Percentiles rank a stretch among this genome's conserved stretches.
phyloP scores from a whole-genome alignment of 1,140 invertebrate species.

The Chelonus insularis region DNA sequence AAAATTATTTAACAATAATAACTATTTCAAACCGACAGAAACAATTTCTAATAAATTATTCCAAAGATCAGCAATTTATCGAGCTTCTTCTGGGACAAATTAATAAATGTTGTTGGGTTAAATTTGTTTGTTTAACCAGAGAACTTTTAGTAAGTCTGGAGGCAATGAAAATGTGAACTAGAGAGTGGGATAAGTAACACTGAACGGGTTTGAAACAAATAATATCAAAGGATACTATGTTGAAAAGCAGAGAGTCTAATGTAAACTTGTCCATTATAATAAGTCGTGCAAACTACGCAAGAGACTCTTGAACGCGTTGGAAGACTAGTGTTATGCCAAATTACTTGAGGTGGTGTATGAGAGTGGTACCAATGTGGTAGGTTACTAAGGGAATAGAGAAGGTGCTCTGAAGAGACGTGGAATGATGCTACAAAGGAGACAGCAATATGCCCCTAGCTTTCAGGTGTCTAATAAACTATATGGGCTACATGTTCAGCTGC shows the following conservation, averaged over 20 bases:
- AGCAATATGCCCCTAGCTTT: conserved; percentile 22
- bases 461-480: conserved; percentile 35
- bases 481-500: not conserved
- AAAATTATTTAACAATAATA: no score
- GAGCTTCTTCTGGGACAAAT: no score
- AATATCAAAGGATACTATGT: not conserved
- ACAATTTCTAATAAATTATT: no score
- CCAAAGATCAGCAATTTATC: no score
- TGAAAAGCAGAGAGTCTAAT: not conserved
- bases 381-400: conserved; percentile 13
- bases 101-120: no score
- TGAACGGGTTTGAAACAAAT: not conserved
- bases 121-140: not conserved
- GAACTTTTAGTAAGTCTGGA: not conserved
- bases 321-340: conserved; percentile 17
- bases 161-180: not conserved
- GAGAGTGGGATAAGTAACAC: not conserved
- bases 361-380: not conserved
- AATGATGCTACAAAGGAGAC: conserved; percentile 14
- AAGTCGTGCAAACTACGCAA: conserved; percentile 10
- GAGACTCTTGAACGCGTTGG: conserved; percentile 7
- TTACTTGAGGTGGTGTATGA: conserved; percentile 9
- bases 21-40: no score
- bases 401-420: conserved; percentile 9
- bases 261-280: conserved; percentile 22